Conservation (phyloP, 2,113 vertebrate genomes). For the Cyprinodon brontotheroides region DNA sequence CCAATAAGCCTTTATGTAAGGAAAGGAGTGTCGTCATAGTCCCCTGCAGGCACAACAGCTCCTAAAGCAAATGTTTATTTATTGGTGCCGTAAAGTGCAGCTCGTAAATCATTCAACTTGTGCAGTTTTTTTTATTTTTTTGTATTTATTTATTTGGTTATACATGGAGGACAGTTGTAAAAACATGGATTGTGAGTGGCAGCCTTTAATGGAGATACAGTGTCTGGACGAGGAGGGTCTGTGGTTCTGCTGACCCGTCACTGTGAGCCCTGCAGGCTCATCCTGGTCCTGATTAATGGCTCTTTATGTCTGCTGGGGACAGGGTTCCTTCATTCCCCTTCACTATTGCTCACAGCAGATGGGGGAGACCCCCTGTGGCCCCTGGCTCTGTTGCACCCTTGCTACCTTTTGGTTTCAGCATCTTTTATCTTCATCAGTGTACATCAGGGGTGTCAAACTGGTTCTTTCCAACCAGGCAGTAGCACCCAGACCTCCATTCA, state of each 20-base stretch:
- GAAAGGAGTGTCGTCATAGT: background rate
- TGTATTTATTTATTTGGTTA: slow-evolving; percentile 29
- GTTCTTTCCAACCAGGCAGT: too few species aligned
- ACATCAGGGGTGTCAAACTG: too few species aligned
- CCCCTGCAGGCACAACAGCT: background rate
- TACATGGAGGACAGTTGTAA: slow-evolving; percentile 70
- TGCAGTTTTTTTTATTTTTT: slow-evolving; percentile 28
- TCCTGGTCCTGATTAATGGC: slow-evolving; percentile 75
- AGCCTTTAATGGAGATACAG: slow-evolving; percentile 68
- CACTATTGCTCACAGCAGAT: slow-evolving; percentile 69
- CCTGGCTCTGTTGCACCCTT: slow-evolving; percentile 50
- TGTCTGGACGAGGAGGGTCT: slow-evolving; percentile 38
- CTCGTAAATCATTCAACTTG: slow-evolving; percentile 38
- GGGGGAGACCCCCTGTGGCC: slow-evolving; percentile 55
- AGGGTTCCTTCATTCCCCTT: slow-evolving; percentile 44
- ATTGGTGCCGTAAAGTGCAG: slow-evolving; percentile 39
- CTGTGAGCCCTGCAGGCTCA: slow-evolving; percentile 60
- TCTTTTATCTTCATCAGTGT: slow-evolving; percentile 67
- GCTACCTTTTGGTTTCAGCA: slow-evolving; percentile 41
- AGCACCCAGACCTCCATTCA: too few species aligned
- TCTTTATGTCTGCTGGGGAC: slow-evolving; percentile 57
- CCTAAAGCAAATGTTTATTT: slow-evolving; percentile 60
- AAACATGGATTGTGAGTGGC: slow-evolving; percentile 55
- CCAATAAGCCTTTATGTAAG: background rate
- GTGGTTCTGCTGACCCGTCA: slow-evolving; percentile 63